Evolutionary conservation across 2,888 invertebrate species (phyloP).

Genomic region (Sabatieria punctata): DNA sequence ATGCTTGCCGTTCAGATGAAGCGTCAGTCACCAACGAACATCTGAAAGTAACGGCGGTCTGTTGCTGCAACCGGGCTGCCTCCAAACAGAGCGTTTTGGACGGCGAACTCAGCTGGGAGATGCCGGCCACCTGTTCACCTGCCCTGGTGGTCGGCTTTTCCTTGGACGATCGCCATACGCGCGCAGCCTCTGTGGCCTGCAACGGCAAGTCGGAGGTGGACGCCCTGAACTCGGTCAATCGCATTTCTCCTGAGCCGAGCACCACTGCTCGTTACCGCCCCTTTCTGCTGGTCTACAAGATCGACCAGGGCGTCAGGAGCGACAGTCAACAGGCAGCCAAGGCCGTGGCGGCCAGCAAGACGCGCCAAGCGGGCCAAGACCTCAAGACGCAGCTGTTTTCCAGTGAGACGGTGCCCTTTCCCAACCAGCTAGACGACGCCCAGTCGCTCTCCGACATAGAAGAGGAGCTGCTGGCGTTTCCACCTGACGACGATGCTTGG

Average conservation of each 20-base stretch:
- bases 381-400: neutral
- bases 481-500: neutral
- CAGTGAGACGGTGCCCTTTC: neutral
- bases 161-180: neutral
- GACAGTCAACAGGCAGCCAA: neutral
- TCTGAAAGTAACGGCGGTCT: conserved; percentile 2
- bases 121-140: neutral
- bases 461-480: neutral
- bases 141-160: conserved; percentile 1
- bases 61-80: conserved; percentile 2
- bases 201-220: neutral
- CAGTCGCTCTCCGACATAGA: neutral
- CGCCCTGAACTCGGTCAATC: conserved; percentile 3
- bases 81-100: neutral
- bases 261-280: conserved; percentile 2
- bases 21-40: no score
- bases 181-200: neutral
- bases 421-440: neutral
- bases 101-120: neutral
- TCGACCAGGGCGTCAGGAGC: conserved; percentile 1
- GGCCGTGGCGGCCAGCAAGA: neutral
- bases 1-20: no score
- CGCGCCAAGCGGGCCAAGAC: no score
- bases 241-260: neutral
- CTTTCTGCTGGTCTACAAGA: conserved; percentile 9